A percentile compares a stretch with the other conserved stretches of the same genome.
phyloP scores from a whole-genome alignment of 2,797 vertebrate genomes.

The Micrastur ruficollis region DNA sequence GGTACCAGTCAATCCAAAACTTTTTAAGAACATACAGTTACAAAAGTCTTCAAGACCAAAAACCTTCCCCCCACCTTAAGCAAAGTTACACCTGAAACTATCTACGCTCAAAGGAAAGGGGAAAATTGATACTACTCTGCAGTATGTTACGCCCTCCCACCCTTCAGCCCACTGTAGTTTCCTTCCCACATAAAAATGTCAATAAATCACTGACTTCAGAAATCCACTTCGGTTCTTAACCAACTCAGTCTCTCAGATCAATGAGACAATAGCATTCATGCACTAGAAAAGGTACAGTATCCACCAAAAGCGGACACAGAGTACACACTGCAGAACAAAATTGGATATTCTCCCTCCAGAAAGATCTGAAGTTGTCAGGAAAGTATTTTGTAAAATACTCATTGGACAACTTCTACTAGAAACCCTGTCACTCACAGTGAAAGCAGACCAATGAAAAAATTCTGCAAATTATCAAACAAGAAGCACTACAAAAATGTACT shows the following conservation, averaged over 20 bases:
- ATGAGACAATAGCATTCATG: not conserved
- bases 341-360: not conserved
- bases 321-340: not conserved
- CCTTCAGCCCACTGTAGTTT: not conserved
- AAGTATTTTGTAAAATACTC: not conserved
- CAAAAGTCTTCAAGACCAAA: not conserved
- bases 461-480: not conserved
- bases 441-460: not conserved
- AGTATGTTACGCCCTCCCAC: not conserved
- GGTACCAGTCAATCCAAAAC: not conserved
- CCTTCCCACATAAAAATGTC: not conserved
- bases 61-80: rapidly evolving
- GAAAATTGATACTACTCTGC: not conserved
- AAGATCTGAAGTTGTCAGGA: not conserved
- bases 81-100: not conserved
- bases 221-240: not conserved
- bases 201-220: not conserved
- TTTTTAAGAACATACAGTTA: not conserved
- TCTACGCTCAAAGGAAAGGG: not conserved
- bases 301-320: not conserved
- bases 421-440: not conserved
- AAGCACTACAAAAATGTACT: not conserved
- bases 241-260: not conserved
- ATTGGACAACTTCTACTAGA: not conserved
- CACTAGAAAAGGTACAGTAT: not conserved